Evolutionary conservation across 2,888 invertebrate genomes (phyloP), one percentile per base, ranked within the genome.

Genomic region (Embidobia sp.): DNA sequence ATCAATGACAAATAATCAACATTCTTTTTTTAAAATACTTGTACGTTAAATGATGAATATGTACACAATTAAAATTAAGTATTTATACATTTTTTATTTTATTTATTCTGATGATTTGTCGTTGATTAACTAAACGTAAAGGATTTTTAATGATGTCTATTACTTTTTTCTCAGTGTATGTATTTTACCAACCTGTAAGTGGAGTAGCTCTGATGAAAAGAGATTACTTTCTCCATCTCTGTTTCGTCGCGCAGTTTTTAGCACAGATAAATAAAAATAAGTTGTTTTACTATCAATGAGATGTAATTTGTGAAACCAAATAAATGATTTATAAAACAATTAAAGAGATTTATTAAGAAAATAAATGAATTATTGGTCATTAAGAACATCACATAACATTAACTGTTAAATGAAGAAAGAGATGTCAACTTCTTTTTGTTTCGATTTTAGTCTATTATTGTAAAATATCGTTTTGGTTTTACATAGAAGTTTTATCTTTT

Each of bases 321-420:
- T 73, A 73, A 73, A 73, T 48, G 35, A 64, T 57, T 73, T 73
- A 33, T 73, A 73, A 73, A 73, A 72, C 22, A 63, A 48, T 15
- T 2, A 55, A 40, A 33, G 22, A 35, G 3, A 19, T 46, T 55
- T 37, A 37, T 18, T 40, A 7, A 53, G 3, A 6, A 31, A 44
- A 35, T 1, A 37, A 42, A 53, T 19, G 8, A 48, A 48, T 11
- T 44, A 11, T 27, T 16, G 27, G 4, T 51, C 15, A 29, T 33
- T 42, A 59, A 70, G 59, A 70, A 70, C 69, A 70, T 70, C 67
- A 55, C 37, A 67, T 67, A 64, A 64, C 64, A 13, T 40, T 37
- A 15, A 18, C 7, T 18, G 16, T 5, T 48, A 16, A 33, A 33
- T 19, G 16, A 10, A 31, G 26, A 48, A 48, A 27, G 16, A 27